These are phyloP conservation scores for Lycaena phlaeas DNA, from an alignment of 2,888 invertebrate genomes.

Conservation along the genomic window DNA sequence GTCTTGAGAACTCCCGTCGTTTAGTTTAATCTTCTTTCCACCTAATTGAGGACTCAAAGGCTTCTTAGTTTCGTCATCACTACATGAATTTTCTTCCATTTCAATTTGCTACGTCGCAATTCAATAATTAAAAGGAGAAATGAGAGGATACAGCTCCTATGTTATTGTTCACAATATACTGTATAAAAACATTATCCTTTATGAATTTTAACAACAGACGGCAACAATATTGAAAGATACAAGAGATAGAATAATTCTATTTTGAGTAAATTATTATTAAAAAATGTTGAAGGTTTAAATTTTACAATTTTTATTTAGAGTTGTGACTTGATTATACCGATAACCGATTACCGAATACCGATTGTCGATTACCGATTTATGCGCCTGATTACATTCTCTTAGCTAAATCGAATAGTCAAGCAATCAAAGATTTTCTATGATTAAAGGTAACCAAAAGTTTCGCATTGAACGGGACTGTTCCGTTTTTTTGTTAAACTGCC, in stretches of 20 bases:
- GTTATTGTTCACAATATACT: neutral
- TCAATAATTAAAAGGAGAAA: slow-evolving; percentile 2
- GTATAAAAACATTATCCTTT: too few species aligned
- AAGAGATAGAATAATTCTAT: neutral
- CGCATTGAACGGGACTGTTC: too few species aligned
- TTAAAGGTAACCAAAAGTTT: too few species aligned
- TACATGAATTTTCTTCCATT: slow-evolving; percentile 60
- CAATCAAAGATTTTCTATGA: too few species aligned
- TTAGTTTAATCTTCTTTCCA: slow-evolving; percentile 59
- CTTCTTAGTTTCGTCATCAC: slow-evolving; percentile 53
- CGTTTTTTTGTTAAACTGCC: too few species aligned
- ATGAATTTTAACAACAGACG: too few species aligned
- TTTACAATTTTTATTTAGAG: slow-evolving; percentile 1
- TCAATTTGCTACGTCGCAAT: slow-evolving; percentile 25
- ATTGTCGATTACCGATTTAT: too few species aligned
- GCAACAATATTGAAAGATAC: neutral
- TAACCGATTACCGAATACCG: too few species aligned
- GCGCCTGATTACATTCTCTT: too few species aligned
- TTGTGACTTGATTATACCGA: neutral
- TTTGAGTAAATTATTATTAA: neutral
- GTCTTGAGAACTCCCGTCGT: slow-evolving; percentile 62
- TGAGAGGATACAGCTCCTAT: neutral
- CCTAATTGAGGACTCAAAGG: slow-evolving; percentile 40
- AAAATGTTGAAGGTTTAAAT: neutral
- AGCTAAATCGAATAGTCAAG: too few species aligned